Percentiles rank a stretch among this genome's conserved stretches.
Evolutionary conservation across 2,888 invertebrate species (phyloP).

Genomic region (Mimas tiliae): DNA sequence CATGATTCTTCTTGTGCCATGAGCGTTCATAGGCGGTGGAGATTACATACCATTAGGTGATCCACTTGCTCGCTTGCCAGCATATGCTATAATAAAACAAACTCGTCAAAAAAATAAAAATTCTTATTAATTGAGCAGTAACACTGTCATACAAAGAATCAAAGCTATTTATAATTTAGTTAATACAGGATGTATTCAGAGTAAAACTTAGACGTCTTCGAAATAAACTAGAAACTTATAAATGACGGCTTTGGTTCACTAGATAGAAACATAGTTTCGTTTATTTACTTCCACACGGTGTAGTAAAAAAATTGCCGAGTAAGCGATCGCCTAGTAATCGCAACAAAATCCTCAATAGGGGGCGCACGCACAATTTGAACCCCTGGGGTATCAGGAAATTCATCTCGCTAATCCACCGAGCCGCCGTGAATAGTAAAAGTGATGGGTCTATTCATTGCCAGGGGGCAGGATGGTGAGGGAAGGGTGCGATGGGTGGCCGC

Average conservation of each 20-base stretch:
- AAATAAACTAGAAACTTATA: too few relatives aligned
- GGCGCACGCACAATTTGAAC: constrained; percentile 66
- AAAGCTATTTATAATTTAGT: too few relatives aligned
- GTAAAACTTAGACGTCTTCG: too few relatives aligned
- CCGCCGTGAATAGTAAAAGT: constrained; percentile 82
- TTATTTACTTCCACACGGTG: constrained; percentile 13
- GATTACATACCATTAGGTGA: too few relatives aligned
- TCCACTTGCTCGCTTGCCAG: too few relatives aligned
- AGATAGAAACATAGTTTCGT: not conserved
- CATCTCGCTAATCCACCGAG: constrained; percentile 79
- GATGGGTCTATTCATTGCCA: constrained; percentile 78
- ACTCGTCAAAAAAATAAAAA: too few relatives aligned
- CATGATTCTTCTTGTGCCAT: too few relatives aligned
- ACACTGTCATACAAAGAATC: too few relatives aligned
- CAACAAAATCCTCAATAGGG: constrained; percentile 62
- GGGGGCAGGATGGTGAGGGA: constrained; percentile 41
- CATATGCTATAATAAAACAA: too few relatives aligned
- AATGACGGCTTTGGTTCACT: not conserved
- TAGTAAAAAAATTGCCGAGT: constrained; percentile 22
- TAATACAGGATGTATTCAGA: too few relatives aligned
- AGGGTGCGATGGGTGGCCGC: constrained; percentile 30
- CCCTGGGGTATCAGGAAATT: constrained; percentile 75
- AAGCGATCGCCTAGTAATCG: constrained; percentile 51
- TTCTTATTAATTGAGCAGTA: too few relatives aligned
- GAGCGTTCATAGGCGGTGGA: too few relatives aligned